phyloP scores from a whole-genome alignment of 2,797 vertebrate genomes.

The Parauchenoglanis punctatus region DNA sequence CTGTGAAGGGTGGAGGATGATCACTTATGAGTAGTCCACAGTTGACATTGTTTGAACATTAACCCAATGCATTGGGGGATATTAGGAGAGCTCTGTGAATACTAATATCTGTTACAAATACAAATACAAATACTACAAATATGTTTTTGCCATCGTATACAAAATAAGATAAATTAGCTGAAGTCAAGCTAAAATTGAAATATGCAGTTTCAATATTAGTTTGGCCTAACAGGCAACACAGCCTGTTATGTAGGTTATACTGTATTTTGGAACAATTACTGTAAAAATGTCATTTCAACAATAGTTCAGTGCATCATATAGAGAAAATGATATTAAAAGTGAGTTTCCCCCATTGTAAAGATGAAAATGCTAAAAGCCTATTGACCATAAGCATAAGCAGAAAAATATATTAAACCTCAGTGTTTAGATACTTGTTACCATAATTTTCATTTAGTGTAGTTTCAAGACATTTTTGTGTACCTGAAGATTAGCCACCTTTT shows the following conservation, averaged over 20 bases:
- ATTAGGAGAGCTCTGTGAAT: not conserved
- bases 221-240: not conserved
- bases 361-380: not conserved
- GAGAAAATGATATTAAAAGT: not conserved
- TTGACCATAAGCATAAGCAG: not conserved
- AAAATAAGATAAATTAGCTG: not conserved
- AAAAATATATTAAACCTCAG: not conserved
- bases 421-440: not conserved
- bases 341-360: not conserved
- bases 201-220: not conserved
- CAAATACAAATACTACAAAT: too few relatives aligned
- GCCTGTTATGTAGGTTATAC: not conserved
- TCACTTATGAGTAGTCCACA: not conserved
- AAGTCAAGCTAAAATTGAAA: not conserved
- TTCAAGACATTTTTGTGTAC: constrained; percentile 5
- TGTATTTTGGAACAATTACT: too few relatives aligned
- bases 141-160: not conserved
- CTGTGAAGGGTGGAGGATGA: not conserved
- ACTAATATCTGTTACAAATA: not conserved
- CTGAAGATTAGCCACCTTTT: constrained; percentile 35
- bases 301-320: not conserved
- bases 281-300: not conserved
- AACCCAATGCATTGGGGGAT: not conserved
- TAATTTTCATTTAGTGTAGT: not conserved
- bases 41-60: not conserved